Conservation (phyloP, 2,888 invertebrate species). For the Agonopterix alstromeriana region DNA sequence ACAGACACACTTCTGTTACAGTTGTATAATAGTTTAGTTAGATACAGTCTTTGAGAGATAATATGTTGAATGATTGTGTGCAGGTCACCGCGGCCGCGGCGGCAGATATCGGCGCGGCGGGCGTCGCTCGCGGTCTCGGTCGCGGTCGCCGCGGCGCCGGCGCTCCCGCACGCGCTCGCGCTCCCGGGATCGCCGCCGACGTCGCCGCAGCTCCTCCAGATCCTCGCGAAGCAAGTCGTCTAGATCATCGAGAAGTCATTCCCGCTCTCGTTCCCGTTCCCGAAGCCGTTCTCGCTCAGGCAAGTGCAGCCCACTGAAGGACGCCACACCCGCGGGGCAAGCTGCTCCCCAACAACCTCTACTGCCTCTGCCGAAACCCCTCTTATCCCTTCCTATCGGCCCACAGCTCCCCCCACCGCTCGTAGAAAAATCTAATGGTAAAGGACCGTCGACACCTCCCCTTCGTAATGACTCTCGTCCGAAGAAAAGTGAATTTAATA, state of each 20-base stretch:
- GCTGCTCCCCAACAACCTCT: conserved; percentile 26
- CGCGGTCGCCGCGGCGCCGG: conserved; percentile 50
- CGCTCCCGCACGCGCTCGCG: conserved; percentile 42
- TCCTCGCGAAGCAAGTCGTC: conserved; percentile 66
- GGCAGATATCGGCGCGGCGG: conserved; percentile 49
- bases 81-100: conserved; percentile 64
- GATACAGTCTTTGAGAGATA: too few species aligned
- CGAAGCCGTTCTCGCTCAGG: conserved; percentile 71
- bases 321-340: conserved; percentile 40
- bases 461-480: conserved; percentile 13
- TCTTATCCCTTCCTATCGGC: conserved; percentile 43
- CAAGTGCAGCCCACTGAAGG: conserved; percentile 70
- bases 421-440: conserved; percentile 28
- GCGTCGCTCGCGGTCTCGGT: conserved; percentile 44
- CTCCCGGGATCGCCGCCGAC: conserved; percentile 57
- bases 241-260: conserved; percentile 52
- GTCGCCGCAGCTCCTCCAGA: conserved; percentile 60
- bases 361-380: conserved; percentile 37
- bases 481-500: not conserved
- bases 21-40: too few species aligned
- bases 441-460: conserved; percentile 31
- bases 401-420: conserved; percentile 42
- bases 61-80: not conserved
- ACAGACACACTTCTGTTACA: too few species aligned
- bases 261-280: conserved; percentile 54